Conservation (phyloP, 2,888 invertebrate genomes). For the Mesorhabditis spiculigera region DNA sequence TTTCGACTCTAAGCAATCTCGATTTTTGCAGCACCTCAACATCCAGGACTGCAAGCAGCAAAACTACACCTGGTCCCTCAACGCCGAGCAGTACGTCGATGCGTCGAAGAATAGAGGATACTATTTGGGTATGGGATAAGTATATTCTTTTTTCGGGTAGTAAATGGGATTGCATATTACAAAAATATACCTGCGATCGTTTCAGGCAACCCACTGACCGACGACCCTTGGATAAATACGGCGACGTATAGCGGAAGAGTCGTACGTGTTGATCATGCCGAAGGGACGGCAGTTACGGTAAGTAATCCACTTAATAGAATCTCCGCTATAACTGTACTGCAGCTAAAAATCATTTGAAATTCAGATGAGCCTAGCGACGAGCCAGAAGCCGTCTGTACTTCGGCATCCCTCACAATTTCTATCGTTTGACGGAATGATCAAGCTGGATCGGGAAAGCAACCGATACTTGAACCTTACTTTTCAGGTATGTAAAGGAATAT, state of each 20-base stretch:
- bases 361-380: constrained; percentile 34
- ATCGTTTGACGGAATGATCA: constrained; percentile 44
- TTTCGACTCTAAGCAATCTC: too few species aligned
- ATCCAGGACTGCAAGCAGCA: constrained; percentile 46
- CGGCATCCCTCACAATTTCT: constrained; percentile 39
- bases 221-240: constrained; percentile 42
- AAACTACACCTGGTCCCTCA: constrained; percentile 34
- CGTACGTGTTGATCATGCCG: constrained; percentile 30
- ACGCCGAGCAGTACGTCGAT: constrained; percentile 44
- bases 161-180: too few species aligned
- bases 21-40: constrained; percentile 33
- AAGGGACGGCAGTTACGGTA: constrained; percentile 24
- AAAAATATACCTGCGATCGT: too few species aligned
- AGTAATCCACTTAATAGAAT: neutral
- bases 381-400: constrained; percentile 27
- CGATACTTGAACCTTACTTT: constrained; percentile 48
- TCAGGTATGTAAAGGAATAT: constrained; percentile 16
- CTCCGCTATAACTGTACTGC: neutral
- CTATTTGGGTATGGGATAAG: constrained; percentile 21
- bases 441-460: constrained; percentile 49
- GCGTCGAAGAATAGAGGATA: constrained; percentile 5
- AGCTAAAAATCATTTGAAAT: constrained; percentile 8
- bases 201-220: constrained; percentile 32
- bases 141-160: too few species aligned
- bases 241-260: constrained; percentile 28